Evolutionary conservation across 2,113 vertebrate genomes (phyloP).

Genomic region (Rhipidura dahli): DNA sequence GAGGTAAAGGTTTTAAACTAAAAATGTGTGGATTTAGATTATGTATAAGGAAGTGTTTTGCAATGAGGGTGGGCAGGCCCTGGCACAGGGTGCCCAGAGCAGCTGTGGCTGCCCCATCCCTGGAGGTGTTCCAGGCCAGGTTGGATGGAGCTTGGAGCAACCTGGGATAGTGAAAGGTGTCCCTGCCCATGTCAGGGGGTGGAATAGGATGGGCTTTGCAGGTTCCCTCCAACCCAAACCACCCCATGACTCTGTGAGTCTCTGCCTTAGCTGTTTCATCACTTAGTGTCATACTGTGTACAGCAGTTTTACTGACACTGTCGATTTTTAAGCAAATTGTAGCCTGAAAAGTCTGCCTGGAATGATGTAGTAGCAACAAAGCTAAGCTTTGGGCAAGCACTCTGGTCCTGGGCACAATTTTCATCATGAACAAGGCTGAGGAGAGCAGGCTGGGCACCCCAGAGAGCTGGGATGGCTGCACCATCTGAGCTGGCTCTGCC

Average conservation of each 20-base stretch:
- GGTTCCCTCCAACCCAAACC: not conserved
- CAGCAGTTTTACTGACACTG: fast-evolving
- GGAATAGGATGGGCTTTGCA: fast-evolving
- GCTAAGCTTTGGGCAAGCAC: not conserved
- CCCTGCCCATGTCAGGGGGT: fast-evolving
- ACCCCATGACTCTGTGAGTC: not conserved
- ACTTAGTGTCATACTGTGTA: fast-evolving
- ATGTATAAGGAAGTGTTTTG: not conserved
- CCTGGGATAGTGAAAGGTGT: fast-evolving
- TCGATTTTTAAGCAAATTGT: not conserved
- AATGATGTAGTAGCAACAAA: not conserved
- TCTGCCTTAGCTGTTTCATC: not conserved
- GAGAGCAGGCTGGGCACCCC: not conserved
- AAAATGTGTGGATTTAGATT: not conserved
- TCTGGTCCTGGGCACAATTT: not conserved
- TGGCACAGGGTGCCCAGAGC: not conserved
- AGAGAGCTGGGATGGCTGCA: not conserved
- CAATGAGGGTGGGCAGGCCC: fast-evolving
- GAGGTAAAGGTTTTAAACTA: not conserved
- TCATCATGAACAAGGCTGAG: not conserved
- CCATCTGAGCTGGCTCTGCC: fast-evolving
- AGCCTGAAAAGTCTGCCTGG: not conserved
- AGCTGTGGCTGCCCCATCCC: not conserved
- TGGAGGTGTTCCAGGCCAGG: not conserved
- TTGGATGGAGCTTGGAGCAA: fast-evolving